Base-by-base conservation (phyloP, 1,140 invertebrate genomes). In the Brachystomella parvula region DNA sequence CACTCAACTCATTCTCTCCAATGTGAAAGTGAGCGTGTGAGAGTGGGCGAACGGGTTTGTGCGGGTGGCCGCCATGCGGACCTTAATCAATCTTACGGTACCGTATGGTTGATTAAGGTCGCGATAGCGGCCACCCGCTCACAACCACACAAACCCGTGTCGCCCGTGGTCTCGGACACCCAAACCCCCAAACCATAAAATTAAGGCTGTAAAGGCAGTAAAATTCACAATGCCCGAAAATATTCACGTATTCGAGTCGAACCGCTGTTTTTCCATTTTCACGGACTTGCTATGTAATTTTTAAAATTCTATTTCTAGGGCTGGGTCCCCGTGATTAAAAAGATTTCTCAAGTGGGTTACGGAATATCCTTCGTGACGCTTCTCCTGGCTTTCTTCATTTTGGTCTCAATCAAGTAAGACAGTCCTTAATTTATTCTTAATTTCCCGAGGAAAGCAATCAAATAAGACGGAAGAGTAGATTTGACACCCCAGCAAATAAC, bases 261-360 rank as follows among this genome's bases (percentile, higher is more conserved):
- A 19, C n/a, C 19, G 28, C 30, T 21, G 17, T 1, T 24, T 6
- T 15, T 28, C 3, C 35, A 24, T 2, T 39, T 39, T 6, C 35
- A 6, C 35, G 19, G 19, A 9, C 19, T 6, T 39, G 6, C 19
- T 39, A 9, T 39, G 35, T 39, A 6, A 39, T 39, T 53, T 53
- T 53, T 9, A 15, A 6, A 6, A 6, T 6, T 61, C 72, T 24
- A 53, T 47, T 74, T 79, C 72, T 75, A 84, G 81, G 78, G 78
- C 68, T 85, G 83, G 76, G 39, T 88, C 44, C 82, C 82, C 0
- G 76, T 82, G 21, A 80, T 89, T 19, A 85, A 84, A 73, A 77
- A 79, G 3, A 84, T 88, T 56, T 84, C 85, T 28, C 83, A 83
- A 71, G 76, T 86, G n/a, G 87, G 88, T 1, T 89, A 89, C 71